Conservation (phyloP, 1,140 invertebrate species). For the Sweltsa coloradensis region DNA sequence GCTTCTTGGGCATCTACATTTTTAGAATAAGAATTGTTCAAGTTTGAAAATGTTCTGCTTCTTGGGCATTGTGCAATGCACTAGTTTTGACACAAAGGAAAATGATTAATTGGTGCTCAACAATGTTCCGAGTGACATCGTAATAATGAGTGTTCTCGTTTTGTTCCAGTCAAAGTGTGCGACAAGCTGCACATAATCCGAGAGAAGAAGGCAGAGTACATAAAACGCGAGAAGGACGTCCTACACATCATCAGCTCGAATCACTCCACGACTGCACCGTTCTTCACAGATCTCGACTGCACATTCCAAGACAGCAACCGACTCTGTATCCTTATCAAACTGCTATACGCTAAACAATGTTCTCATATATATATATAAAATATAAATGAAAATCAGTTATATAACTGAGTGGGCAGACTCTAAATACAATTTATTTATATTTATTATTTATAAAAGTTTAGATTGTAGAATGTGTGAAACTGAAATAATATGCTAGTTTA, state of each 20-base stretch:
- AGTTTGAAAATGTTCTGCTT: neutral
- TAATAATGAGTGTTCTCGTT: slow-evolving; percentile 3
- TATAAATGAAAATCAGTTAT: too few species aligned
- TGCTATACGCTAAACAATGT: too few species aligned
- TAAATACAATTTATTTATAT: too few species aligned
- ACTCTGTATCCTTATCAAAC: slow-evolving; percentile 52
- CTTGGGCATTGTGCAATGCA: neutral
- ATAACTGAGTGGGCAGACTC: too few species aligned
- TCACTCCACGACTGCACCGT: slow-evolving; percentile 41
- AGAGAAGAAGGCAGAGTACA: slow-evolving; percentile 87
- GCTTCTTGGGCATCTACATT: neutral
- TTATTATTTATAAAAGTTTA: too few species aligned
- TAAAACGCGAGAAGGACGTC: slow-evolving; percentile 86
- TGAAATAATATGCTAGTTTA: too few species aligned
- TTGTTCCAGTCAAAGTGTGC: slow-evolving; percentile 83
- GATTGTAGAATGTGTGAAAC: too few species aligned
- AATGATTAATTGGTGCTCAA: neutral
- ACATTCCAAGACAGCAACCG: slow-evolving; percentile 92
- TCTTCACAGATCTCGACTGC: slow-evolving; percentile 87
- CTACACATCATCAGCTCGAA: slow-evolving; percentile 58
- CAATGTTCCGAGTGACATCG: neutral
- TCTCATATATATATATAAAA: too few species aligned
- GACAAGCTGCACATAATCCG: slow-evolving; percentile 84
- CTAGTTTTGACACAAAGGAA: neutral
- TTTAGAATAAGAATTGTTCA: neutral